Percentiles rank a stretch among this genome's conserved stretches.
Conservation (phyloP, 2,113 vertebrate species). For the Castor canadensis region DNA sequence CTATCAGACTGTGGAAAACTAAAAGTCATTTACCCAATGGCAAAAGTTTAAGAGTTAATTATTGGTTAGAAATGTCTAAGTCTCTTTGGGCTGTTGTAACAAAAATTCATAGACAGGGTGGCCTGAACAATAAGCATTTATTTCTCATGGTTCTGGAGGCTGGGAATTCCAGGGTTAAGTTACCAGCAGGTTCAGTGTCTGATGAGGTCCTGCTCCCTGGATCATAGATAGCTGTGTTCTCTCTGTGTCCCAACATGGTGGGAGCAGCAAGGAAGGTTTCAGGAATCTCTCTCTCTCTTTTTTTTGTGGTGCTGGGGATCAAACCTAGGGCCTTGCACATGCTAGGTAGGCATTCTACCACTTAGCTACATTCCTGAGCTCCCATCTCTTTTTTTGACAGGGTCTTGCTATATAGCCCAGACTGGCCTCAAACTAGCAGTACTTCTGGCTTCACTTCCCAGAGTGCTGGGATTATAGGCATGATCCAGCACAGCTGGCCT, state of each 20-base stretch:
- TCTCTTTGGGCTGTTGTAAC: not conserved
- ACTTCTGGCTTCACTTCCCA: too few relatives aligned
- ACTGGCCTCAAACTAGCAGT: too few relatives aligned
- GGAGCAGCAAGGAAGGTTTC: not conserved
- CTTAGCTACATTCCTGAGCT: too few relatives aligned
- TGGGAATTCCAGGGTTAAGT: not conserved
- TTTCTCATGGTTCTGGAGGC: not conserved
- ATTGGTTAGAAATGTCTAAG: not conserved
- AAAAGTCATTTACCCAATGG: not conserved
- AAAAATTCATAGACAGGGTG: not conserved
- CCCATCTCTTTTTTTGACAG: too few relatives aligned
- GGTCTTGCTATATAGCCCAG: too few relatives aligned
- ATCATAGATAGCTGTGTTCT: not conserved
- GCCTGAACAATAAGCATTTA: not conserved
- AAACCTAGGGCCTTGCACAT: not conserved
- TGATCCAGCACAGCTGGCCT: too few relatives aligned
- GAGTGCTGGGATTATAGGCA: too few relatives aligned
- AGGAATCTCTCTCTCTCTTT: too few relatives aligned
- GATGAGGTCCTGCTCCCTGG: too few relatives aligned
- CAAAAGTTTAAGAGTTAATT: not conserved
- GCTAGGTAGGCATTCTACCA: not conserved
- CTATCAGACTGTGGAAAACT: not conserved
- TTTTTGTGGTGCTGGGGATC: not conserved
- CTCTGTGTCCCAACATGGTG: too few relatives aligned
- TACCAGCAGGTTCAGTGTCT: not conserved